phyloP scores from a whole-genome alignment of 2,797 vertebrate species.

The Coilia nasus region DNA sequence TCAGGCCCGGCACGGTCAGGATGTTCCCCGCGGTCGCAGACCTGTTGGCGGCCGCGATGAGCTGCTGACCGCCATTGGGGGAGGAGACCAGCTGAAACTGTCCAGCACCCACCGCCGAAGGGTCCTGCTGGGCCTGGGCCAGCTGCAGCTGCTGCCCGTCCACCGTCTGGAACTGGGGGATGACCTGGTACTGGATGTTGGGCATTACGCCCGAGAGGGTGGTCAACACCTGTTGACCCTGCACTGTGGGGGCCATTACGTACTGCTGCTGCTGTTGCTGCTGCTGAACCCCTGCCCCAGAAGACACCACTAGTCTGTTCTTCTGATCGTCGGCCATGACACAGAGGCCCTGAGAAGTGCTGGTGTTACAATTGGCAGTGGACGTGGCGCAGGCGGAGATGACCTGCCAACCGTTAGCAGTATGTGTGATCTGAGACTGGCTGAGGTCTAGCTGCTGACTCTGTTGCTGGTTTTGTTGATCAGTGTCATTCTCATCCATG shows the following conservation, averaged over 20 bases:
- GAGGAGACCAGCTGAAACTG: conserved; percentile 82
- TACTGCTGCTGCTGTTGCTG: conserved; percentile 84
- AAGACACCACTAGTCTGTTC: conserved; percentile 62
- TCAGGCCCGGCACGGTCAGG: conserved; percentile 80
- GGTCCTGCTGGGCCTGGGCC: conserved; percentile 78
- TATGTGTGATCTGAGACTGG: conserved; percentile 83
- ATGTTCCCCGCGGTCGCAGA: conserved; percentile 73
- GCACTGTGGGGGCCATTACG: conserved; percentile 85
- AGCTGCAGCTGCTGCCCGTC: conserved; percentile 94
- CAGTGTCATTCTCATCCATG: conserved; percentile 87
- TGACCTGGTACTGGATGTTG: conserved; percentile 97
- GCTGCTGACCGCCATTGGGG: conserved; percentile 83
- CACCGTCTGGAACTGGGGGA: conserved; percentile 95
- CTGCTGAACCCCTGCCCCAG: conserved; percentile 65
- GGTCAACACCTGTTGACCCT: conserved; percentile 90
- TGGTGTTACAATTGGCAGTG: conserved; percentile 71
- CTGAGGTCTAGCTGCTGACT: conserved; percentile 83
- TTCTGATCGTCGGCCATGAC: conserved; percentile 65
- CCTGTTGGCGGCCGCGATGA: conserved; percentile 79
- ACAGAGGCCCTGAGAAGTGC: conserved; percentile 71
- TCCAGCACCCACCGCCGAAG: conserved; percentile 55
- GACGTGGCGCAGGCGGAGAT: conserved; percentile 76
- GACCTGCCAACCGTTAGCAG: conserved; percentile 92
- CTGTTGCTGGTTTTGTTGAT: conserved; percentile 74
- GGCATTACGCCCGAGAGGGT: conserved; percentile 88